phyloP scores from a whole-genome alignment of 1,140 invertebrate species.

The Temnothorax nylanderi region DNA sequence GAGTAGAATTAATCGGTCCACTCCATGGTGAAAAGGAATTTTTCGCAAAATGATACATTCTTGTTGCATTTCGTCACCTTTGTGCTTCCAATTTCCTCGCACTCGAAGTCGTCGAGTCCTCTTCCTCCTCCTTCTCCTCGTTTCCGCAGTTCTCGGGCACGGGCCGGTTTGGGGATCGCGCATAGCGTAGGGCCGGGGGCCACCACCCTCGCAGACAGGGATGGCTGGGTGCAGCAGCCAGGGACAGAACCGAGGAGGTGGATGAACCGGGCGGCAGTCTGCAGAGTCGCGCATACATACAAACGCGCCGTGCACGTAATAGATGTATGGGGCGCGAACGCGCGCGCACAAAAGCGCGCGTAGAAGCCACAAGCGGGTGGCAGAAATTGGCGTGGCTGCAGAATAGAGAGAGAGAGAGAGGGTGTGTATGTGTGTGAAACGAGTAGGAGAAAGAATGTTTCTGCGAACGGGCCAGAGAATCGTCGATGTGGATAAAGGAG shows the following conservation, averaged over 20 bases:
- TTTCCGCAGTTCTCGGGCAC: slow-evolving; percentile 64
- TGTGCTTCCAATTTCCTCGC: slow-evolving; percentile 32
- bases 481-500: slow-evolving; percentile 10
- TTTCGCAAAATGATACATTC: background rate
- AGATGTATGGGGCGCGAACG: slow-evolving; percentile 4
- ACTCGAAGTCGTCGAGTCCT: slow-evolving; percentile 20
- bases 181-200: slow-evolving; percentile 59
- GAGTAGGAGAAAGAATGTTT: slow-evolving; percentile 49
- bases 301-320: slow-evolving; percentile 29
- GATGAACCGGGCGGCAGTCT: slow-evolving; percentile 83
- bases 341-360: slow-evolving; percentile 30
- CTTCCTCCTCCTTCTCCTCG: slow-evolving; percentile 30
- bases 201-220: slow-evolving; percentile 74
- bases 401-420: slow-evolving; percentile 38
- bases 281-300: slow-evolving; percentile 67
- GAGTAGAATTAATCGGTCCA: slow-evolving; percentile 21
- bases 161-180: slow-evolving; percentile 66
- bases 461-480: slow-evolving; percentile 31
- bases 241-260: slow-evolving; percentile 82
- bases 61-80: background rate
- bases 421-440: background rate
- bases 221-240: slow-evolving; percentile 75
- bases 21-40: background rate
- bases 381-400: slow-evolving; percentile 53
- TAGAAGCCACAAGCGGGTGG: slow-evolving; percentile 32